Percentiles rank a stretch among this genome's conserved stretches.
Evolutionary conservation across 2,113 vertebrate species (phyloP).

Genomic region (Siphamia tubifer): DNA sequence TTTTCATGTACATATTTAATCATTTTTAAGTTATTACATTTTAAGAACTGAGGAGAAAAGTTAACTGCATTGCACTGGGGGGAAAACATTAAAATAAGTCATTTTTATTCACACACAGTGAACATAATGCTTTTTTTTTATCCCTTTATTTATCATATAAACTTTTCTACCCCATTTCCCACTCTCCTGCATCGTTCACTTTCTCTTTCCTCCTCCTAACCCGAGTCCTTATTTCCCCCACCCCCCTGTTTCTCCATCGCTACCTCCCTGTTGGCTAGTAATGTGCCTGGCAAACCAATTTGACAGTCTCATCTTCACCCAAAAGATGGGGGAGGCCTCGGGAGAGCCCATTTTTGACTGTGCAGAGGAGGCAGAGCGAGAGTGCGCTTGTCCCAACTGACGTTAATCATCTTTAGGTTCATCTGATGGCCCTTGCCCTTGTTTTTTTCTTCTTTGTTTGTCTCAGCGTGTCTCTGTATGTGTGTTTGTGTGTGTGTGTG

Average conservation of each 20-base stretch:
- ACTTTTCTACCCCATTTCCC: conserved; percentile 85
- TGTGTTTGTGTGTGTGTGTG: conserved; percentile 8
- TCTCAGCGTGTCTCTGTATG: too few relatives aligned
- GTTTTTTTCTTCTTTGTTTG: too few relatives aligned
- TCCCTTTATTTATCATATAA: conserved; percentile 91
- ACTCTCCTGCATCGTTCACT: conserved; percentile 55
- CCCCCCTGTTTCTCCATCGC: conserved; percentile 67
- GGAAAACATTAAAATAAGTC: conserved; percentile 39
- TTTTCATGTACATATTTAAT: conserved; percentile 4
- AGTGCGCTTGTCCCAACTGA: conserved; percentile 86
- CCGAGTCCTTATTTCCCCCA: conserved; percentile 49
- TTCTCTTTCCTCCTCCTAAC: conserved; percentile 60
- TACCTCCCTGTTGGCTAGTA: conserved; percentile 87
- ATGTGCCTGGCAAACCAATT: conserved; percentile 98
- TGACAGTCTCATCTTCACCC: conserved; percentile 94
- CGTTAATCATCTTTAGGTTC: conserved; percentile 96
- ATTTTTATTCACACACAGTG: conserved; percentile 40
- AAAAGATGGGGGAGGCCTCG: conserved; percentile 87
- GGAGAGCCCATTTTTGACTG: conserved; percentile 89
- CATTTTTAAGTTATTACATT: conserved; percentile 3
- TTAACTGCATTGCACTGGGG: conserved; percentile 1
- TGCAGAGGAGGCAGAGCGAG: conserved; percentile 90
- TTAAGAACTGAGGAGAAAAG: background rate
- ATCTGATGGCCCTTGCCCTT: conserved; percentile 88
- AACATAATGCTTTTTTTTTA: conserved; percentile 45